Base-by-base conservation (phyloP, 2,888 invertebrate species). In the Apodemia duryi region DNA sequence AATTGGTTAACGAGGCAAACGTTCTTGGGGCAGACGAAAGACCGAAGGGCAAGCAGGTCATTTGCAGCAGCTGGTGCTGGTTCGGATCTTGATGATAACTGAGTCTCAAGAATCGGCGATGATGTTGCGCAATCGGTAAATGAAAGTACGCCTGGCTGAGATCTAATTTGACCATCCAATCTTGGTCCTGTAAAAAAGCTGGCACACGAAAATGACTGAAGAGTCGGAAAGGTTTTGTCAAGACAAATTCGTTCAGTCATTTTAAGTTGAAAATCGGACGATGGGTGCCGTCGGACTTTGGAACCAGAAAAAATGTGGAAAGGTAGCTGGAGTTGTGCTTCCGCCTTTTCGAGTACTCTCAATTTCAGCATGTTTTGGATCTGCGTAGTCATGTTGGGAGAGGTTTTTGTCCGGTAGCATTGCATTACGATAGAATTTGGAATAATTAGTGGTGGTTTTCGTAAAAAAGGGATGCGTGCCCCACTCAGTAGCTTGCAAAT, bases 1-100 rank as follows among this genome's bases (percentile, higher is more conserved):
- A 75, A 65, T 75, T 77, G 51, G 67, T 67, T 3, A 76, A 38
- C 7, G 68, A 63, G 6, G 74, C 68, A 65, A 76, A 76, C 10
- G 67, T 68, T 51, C 66, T 61, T 0, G 74, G 74, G 2, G 74
- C 73, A 6, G 67, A 70, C 0, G 72, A 66, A 6, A 77, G 70
- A 7, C 70, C 69, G 64, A 71, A 72, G 0, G 71, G 70, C 13
- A 71, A 66, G 21, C 49, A 67, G 13, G 68, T 73, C 74, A 71
- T 68, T 63, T 71, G 71, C 4, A 68, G 63, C 4, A 70, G 51
- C 41, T 63, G 28, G 46, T 64, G 28, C 35, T 49, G 51, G 41
- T 28, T 46, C 21, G 64, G 61, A 29, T 62, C 46, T 21, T 21
- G 43, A 46, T 62, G 62, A 62, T 70, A 71, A 43, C 35, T 66